Conservation (phyloP, 2,797 vertebrate genomes). For the Pipistrellus pygmaeus region DNA sequence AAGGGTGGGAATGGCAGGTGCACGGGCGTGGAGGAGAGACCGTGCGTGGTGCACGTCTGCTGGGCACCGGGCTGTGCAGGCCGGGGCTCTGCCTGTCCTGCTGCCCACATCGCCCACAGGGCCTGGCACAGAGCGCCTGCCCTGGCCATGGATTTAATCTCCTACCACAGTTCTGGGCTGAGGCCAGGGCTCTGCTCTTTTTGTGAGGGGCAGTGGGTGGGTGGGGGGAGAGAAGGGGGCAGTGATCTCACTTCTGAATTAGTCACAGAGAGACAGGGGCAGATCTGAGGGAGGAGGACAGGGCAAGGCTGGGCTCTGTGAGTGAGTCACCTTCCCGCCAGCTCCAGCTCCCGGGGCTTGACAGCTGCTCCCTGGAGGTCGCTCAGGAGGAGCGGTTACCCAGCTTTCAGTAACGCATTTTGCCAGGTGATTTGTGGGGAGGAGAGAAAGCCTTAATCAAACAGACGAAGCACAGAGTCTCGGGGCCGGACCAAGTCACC, state of each 20-base stretch:
- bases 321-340: slow-evolving; percentile 74
- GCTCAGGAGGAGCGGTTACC: slow-evolving; percentile 73
- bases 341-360: background rate
- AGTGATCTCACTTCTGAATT: slow-evolving; percentile 75
- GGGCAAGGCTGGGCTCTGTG: slow-evolving; percentile 13
- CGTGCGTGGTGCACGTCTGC: no score
- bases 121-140: background rate
- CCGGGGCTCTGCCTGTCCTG: no score
- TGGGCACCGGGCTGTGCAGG: no score
- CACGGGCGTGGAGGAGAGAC: no score
- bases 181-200: slow-evolving; percentile 43
- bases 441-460: slow-evolving; percentile 51
- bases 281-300: slow-evolving; percentile 10
- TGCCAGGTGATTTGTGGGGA: slow-evolving; percentile 72
- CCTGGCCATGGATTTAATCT: background rate
- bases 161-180: background rate
- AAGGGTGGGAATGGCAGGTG: no score
- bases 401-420: slow-evolving; percentile 78
- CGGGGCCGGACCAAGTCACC: background rate
- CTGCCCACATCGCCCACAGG: no score
- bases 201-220: background rate
- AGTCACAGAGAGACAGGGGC: slow-evolving; percentile 70
- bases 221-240: background rate
- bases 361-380: slow-evolving; percentile 73
- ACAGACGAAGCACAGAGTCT: background rate